These are phyloP conservation scores for Amia ocellicauda DNA, from an alignment of 2,113 vertebrate species.

Conservation along the genomic window DNA sequence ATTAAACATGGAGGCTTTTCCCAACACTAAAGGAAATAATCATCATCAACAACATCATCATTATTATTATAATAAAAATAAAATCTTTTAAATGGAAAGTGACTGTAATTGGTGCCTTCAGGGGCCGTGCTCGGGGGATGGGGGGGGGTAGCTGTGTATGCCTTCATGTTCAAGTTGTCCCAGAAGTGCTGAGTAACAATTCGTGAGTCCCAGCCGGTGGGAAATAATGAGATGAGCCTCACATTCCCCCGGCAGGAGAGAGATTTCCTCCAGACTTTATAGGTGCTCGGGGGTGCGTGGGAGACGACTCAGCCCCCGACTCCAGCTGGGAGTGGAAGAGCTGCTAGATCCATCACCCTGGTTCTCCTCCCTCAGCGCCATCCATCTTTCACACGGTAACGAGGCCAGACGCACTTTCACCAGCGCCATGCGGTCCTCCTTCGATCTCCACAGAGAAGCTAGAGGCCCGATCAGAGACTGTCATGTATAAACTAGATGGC, in stretches of 20 bases:
- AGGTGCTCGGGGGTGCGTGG: slow-evolving; percentile 6
- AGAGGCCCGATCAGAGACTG: too few relatives aligned
- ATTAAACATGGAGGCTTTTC: not conserved
- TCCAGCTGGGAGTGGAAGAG: not conserved
- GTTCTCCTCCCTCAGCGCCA: not conserved
- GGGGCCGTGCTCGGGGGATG: too few relatives aligned
- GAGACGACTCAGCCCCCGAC: not conserved
- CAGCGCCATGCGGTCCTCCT: too few relatives aligned
- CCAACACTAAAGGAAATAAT: not conserved
- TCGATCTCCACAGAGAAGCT: too few relatives aligned
- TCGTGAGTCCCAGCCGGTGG: not conserved
- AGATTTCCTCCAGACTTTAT: not conserved
- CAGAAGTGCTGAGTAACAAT: not conserved
- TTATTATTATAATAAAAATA: too few relatives aligned
- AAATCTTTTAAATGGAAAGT: not conserved
- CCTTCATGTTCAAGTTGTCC: slow-evolving; percentile 4
- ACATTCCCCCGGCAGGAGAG: not conserved
- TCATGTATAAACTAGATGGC: too few relatives aligned
- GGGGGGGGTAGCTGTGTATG: too few relatives aligned
- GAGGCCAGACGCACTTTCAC: too few relatives aligned
- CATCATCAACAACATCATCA: too few relatives aligned
- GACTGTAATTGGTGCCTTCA: not conserved
- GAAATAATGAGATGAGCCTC: not conserved
- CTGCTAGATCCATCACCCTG: not conserved
- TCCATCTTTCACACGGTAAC: too few relatives aligned